These are phyloP conservation scores for Cyprinus carpio DNA, from an alignment of 2,113 vertebrate species.

Conservation along the genomic window DNA sequence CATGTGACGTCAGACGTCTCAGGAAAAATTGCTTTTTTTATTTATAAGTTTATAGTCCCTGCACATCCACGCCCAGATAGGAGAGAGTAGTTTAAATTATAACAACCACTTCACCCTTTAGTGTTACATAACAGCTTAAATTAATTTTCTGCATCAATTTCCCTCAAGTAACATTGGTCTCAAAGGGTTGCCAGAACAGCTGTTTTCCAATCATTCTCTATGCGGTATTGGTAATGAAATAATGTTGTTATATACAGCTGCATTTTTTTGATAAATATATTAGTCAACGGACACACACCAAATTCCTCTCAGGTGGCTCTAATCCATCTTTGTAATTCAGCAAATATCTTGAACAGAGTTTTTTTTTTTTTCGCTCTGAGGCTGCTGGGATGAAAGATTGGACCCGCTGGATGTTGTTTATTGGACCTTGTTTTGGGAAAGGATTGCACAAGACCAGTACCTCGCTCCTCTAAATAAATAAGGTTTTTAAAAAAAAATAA, in stretches of 20 bases:
- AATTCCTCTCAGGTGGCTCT: constrained; percentile 53
- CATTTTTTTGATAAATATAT: constrained; percentile 23
- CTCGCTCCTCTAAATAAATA: constrained; percentile 75
- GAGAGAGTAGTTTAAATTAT: not conserved
- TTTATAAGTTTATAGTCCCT: not conserved
- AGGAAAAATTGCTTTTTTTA: not conserved
- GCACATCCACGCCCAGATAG: not conserved
- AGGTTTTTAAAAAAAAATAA: too few species aligned
- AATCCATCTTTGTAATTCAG: constrained; percentile 56
- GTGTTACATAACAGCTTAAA: constrained; percentile 4
- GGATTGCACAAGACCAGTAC: constrained; percentile 72
- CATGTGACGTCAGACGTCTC: not conserved
- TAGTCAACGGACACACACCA: constrained; percentile 49
- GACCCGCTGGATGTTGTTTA: constrained; percentile 69
- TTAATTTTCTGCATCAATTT: constrained; percentile 11
- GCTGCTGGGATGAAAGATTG: constrained; percentile 69
- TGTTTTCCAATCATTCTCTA: constrained; percentile 11
- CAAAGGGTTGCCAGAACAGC: not conserved
- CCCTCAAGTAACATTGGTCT: not conserved
- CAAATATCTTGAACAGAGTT: constrained; percentile 42
- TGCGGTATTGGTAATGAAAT: constrained; percentile 33
- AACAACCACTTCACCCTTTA: not conserved
- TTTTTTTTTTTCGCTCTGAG: constrained; percentile 21
- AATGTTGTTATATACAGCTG: constrained; percentile 46
- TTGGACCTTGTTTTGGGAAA: constrained; percentile 80